Evolutionary conservation across 2,888 invertebrate genomes (phyloP).

Genomic region (Adelognathus sp.): DNA sequence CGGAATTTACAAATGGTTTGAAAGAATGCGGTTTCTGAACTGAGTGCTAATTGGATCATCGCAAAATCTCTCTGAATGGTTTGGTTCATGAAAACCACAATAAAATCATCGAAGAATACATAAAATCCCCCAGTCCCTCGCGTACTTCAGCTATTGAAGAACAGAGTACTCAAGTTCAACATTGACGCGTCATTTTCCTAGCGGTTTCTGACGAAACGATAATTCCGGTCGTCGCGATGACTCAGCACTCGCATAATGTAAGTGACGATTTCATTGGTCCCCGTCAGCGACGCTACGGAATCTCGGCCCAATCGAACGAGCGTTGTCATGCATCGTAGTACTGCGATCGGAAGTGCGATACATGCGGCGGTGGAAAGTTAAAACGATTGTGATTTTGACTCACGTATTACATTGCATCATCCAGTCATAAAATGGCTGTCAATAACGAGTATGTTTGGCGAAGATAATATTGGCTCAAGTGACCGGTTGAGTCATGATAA

Average conservation of each 20-base stretch:
- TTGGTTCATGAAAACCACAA: too few species aligned
- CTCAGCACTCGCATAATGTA: slow-evolving; percentile 66
- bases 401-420: slow-evolving; percentile 53
- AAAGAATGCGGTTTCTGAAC: too few species aligned
- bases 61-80: background rate
- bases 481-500: slow-evolving; percentile 31
- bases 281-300: slow-evolving; percentile 46
- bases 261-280: slow-evolving; percentile 62
- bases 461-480: slow-evolving; percentile 42
- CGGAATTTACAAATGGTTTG: too few species aligned
- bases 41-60: too few species aligned
- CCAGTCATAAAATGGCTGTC: slow-evolving; percentile 58
- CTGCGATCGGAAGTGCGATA: slow-evolving; percentile 59
- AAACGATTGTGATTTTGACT: slow-evolving; percentile 39
- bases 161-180: slow-evolving; percentile 16
- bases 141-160: background rate
- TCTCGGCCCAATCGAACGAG: slow-evolving; percentile 11
- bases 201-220: background rate
- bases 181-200: slow-evolving; percentile 30
- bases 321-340: slow-evolving; percentile 9
- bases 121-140: background rate
- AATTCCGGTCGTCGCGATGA: slow-evolving; percentile 60
- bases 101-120: background rate
- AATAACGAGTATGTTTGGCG: slow-evolving; percentile 54
- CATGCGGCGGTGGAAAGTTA: background rate